A percentile compares a stretch with the other conserved stretches of the same genome.
These are phyloP conservation scores for Amphipyra tragopoginis DNA, from an alignment of 2,888 invertebrate species.

Conservation along the genomic window DNA sequence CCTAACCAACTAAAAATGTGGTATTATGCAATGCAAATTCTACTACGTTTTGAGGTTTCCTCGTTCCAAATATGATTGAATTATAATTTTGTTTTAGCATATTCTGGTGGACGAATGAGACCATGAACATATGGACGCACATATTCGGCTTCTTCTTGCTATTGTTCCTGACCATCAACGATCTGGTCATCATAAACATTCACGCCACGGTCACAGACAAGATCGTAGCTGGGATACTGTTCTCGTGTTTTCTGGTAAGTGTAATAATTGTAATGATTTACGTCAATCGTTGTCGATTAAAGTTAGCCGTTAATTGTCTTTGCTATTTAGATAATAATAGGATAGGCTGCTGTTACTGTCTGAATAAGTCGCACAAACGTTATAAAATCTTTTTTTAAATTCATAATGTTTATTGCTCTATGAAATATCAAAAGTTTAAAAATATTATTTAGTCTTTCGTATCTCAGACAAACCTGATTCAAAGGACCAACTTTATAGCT, in stretches of 20 bases:
- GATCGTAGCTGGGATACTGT: conserved; percentile 94
- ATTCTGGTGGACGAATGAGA: conserved; percentile 99
- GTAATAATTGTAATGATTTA: conserved; percentile 9
- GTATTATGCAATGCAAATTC: conserved; percentile 39
- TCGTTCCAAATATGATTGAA: conserved; percentile 25
- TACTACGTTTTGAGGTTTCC: conserved; percentile 16
- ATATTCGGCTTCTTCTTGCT: conserved; percentile 96
- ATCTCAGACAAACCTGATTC: not conserved
- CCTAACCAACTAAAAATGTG: conserved; percentile 24
- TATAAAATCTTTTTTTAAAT: not conserved
- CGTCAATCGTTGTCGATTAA: conserved; percentile 6
- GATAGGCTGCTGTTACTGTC: conserved; percentile 1
- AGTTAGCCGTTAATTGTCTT: not conserved
- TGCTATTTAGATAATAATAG: conserved; percentile 3
- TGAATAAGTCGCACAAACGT: conserved; percentile 7
- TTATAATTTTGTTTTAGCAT: conserved; percentile 90
- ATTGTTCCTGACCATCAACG: conserved; percentile 95
- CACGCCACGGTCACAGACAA: conserved; percentile 95
- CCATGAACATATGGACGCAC: conserved; percentile 99
- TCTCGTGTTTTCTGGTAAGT: conserved; percentile 96
- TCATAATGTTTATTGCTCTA: no score
- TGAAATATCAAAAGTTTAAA: no score
- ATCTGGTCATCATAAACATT: conserved; percentile 94
- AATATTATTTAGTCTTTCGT: no score
- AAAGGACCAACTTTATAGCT: not conserved